Evolutionary conservation across 2,797 vertebrate genomes (phyloP), one percentile per base, ranked within the genome.

Genomic region (Dallia pectoralis): DNA sequence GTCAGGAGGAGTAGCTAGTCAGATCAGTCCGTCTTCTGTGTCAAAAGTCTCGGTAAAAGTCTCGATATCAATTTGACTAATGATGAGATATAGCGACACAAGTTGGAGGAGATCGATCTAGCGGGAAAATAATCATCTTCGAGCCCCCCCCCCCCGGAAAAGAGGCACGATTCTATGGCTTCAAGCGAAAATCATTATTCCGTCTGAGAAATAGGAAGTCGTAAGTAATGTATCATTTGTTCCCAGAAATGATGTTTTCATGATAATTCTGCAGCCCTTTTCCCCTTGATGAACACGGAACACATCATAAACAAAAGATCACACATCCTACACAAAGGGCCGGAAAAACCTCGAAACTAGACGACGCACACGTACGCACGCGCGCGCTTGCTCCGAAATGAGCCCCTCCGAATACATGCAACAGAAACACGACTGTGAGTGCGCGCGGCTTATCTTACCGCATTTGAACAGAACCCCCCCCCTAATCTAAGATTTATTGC

Each of bases 401-500:
- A 68, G 47, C 66, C 66, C 66, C 25, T 68, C 44, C 44, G 25
- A 19, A 12, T 27, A 68, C 66, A 29, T 25, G 25, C 40, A 44
- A 68, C 16, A n/a, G 40, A 47, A 27, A 48, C 66, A 68, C 79
- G 75, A 66, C 72, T 72, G 72, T 68, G 78, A 63, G 79, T 73
- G 79, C 61, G 61, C 61, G 65, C 69, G 72, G 79, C 78, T 78
- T 81, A 82, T 76, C 74, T 74, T 73, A 70, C 79, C 61, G 29
- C 67, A 77, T 83, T 83, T 84, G 80, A 77, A 80, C 74, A 64
- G 74, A 77, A 80, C 77, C 86, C 40, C 33, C 33, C 33, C 90
- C 88, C 88, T 91, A 93, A 93, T 93, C 87, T 88, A 92, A 90
- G 93, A 94, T 93, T 94, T 94, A 94, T 94, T 93, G 92, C 90